Evolutionary conservation across 2,888 invertebrate species (phyloP).

Genomic region (Ferdinandea cuprea): DNA sequence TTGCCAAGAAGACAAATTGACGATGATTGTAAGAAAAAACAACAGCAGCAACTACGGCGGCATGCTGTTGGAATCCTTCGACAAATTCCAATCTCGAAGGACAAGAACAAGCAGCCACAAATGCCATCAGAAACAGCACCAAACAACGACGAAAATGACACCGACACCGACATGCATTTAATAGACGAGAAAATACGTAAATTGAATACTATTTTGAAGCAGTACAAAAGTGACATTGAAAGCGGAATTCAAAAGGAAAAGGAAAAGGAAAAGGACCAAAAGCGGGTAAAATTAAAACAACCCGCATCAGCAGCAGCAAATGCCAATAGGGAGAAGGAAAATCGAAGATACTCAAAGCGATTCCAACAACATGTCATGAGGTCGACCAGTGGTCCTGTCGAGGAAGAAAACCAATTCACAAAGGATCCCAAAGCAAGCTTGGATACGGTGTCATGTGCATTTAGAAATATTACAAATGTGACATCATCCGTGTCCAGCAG

Average conservation of each 20-base stretch:
- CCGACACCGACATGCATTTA: slow-evolving; percentile 31
- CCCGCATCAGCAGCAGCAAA: slow-evolving; percentile 18
- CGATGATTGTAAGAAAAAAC: slow-evolving; percentile 7
- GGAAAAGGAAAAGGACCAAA: neutral
- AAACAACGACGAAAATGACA: slow-evolving; percentile 1
- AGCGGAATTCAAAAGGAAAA: slow-evolving; percentile 11
- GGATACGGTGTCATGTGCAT: slow-evolving; percentile 13
- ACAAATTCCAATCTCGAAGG: slow-evolving; percentile 53
- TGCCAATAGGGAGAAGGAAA: neutral
- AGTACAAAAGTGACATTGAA: slow-evolving; percentile 10
- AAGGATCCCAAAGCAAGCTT: slow-evolving; percentile 31
- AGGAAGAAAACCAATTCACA: neutral
- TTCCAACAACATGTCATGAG: slow-evolving; percentile 21
- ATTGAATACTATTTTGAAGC: slow-evolving; percentile 14
- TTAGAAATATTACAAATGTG: slow-evolving; percentile 45
- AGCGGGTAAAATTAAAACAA: neutral
- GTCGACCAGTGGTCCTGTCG: neutral
- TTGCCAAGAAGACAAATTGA: slow-evolving; percentile 41
- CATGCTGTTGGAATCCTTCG: slow-evolving; percentile 25
- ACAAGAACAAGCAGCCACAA: slow-evolving; percentile 1
- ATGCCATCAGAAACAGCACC: neutral
- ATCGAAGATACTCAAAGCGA: slow-evolving; percentile 54
- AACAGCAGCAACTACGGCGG: neutral
- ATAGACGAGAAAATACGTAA: slow-evolving; percentile 43
- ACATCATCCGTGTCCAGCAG: no score